Base-by-base conservation (phyloP, 2,113 vertebrate genomes). In the Garra rufa region DNA sequence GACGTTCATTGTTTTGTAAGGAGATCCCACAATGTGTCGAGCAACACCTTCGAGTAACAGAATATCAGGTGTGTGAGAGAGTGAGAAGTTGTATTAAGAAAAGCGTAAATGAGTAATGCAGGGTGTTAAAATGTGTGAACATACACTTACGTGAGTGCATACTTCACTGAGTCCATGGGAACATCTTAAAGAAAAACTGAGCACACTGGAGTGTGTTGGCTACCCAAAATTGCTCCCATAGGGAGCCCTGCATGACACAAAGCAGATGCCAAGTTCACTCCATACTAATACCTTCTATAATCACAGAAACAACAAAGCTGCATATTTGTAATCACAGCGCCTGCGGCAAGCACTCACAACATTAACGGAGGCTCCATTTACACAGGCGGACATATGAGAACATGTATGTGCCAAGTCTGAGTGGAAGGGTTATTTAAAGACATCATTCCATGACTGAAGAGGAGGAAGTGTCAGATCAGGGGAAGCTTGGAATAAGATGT, bases 381-480 rank as follows among this genome's bases (percentile, higher is more conserved):
- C 77, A 74, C 67, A 44, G 21, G 52, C n/a, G 1, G n/a, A 75
- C 44, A 75, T 28, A 50, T 75, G 46, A 28, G 46, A 80, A n/a
- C 15, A 28, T 59, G 28, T 57, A 71, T 70, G 43, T 59, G 26
- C 7, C n/a, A 71, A 52, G 8, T 44, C 59, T 30, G 34, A 84
- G 59, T 61, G 26, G 59, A 43, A 2, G 38, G 41, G 24, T 84
- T 84, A 84, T 87, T 87, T 76, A 84, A 81, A 84, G 61, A 15
- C 55, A 8, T 43, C 48, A 76, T 67, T 87, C 46, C 79, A 84
- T 61, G 74, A 70, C 75, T 84, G 9, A 87, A 76, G 71, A 75
- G 44, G 43, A 83, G 81, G 52, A 41, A 3, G 63, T 76, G 21
- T 24, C 26, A 70, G 38, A 43, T 78, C 11, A 63, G 34, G 34